Conservation (phyloP, 2,888 invertebrate genomes). For the Drepanosiphum platanoidis region DNA sequence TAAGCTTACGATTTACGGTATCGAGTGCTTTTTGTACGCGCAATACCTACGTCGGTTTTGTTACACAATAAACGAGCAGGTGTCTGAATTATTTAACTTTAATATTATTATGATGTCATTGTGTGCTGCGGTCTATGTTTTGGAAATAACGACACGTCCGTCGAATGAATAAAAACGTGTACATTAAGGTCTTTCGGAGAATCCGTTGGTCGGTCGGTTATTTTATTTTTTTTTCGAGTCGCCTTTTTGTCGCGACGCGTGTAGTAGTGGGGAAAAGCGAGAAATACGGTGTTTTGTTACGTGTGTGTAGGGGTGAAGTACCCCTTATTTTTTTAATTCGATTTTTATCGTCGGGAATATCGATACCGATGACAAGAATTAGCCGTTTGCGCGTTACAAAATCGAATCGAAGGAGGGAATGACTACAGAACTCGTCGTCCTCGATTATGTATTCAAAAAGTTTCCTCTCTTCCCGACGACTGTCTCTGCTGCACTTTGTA, state of each 20-base stretch:
- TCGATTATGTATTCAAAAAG: constrained; percentile 28
- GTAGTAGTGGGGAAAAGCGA: too few relatives aligned
- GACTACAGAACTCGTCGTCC: constrained; percentile 10
- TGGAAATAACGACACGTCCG: not conserved
- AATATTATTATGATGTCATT: too few relatives aligned
- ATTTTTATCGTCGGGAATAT: too few relatives aligned
- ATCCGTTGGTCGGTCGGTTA: too few relatives aligned
- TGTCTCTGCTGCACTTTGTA: not conserved
- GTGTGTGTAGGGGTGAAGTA: too few relatives aligned
- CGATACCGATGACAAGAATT: not conserved
- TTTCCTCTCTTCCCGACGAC: not conserved
- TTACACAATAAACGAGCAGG: not conserved
- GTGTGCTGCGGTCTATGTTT: not conserved
- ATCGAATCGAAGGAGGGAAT: not conserved
- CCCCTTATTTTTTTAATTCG: too few relatives aligned
- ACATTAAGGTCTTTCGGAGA: too few relatives aligned
- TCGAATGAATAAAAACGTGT: too few relatives aligned
- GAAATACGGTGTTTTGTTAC: too few relatives aligned
- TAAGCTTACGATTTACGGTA: too few relatives aligned
- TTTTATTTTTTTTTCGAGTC: too few relatives aligned
- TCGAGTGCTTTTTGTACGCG: not conserved
- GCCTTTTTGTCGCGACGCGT: too few relatives aligned
- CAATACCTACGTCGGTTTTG: not conserved
- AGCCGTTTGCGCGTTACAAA: not conserved
- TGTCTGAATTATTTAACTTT: not conserved